Conservation (phyloP, 2,888 invertebrate species). For the Arrhopalites spinosus region DNA sequence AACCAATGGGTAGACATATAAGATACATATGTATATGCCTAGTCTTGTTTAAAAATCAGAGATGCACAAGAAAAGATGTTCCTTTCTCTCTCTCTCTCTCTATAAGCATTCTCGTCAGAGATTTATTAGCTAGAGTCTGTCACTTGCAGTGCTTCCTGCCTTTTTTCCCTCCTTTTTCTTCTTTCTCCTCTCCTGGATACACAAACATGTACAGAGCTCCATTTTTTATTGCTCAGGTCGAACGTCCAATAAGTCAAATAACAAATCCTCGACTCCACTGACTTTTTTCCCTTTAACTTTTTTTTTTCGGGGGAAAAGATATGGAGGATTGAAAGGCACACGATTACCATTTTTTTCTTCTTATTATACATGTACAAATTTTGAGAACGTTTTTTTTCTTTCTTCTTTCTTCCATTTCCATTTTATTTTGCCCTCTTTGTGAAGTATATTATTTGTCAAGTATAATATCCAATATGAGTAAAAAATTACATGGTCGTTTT, state of each 20-base stretch:
- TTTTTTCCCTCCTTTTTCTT: slow-evolving; percentile 3
- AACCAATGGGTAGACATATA: not conserved
- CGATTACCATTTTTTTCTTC: too few relatives aligned
- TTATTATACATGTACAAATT: too few relatives aligned
- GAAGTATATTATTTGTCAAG: too few relatives aligned
- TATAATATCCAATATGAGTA: too few relatives aligned
- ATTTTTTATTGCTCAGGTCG: not conserved
- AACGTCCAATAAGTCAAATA: slow-evolving; percentile 17
- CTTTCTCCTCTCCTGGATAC: not conserved
- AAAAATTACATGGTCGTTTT: too few relatives aligned
- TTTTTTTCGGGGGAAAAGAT: not conserved
- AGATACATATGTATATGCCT: not conserved
- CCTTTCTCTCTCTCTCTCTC: not conserved
- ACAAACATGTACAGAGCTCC: slow-evolving; percentile 3
- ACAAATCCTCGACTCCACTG: not conserved
- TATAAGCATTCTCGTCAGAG: slow-evolving; percentile 15
- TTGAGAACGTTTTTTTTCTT: too few relatives aligned
- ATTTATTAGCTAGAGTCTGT: slow-evolving; percentile 22
- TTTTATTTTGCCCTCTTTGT: too few relatives aligned
- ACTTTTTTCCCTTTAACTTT: not conserved
- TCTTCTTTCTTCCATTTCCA: too few relatives aligned
- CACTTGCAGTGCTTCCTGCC: slow-evolving; percentile 16
- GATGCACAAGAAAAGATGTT: not conserved
- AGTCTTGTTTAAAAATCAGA: slow-evolving; percentile 1
- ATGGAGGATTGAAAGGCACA: not conserved